Evolutionary conservation across 2,113 vertebrate genomes (phyloP), one percentile per base, ranked within the genome.

Genomic region (Pimephales promelas): DNA sequence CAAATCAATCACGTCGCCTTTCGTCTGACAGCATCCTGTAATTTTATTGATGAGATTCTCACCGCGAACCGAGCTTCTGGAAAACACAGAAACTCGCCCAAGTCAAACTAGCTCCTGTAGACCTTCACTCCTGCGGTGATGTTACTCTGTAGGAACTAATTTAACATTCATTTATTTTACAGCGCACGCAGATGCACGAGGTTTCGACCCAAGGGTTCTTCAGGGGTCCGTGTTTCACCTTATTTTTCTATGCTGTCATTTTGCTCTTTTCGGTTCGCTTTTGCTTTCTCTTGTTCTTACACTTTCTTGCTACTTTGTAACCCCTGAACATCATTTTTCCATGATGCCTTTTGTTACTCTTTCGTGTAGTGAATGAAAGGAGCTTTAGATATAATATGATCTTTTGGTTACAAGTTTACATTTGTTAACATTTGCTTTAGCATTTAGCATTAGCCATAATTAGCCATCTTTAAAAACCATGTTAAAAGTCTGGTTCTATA

Each of bases 21-120:
- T 78, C 36, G 8, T 79, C 56, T 62, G 75, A 77, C 34, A 40
- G 75, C 75, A 59, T 59, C 70, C 24, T 73, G 47, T 74, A 52
- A 74, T 74, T 74, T 74, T 31, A 49, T 74, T 74, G 72, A 74
- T 74, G 72, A 74, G 47, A 5, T 52, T 52, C 72, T 74, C 72
- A 49, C 43, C 9, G 72, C 4, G 72, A 49, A 45, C 49, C 14
- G 72, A 74, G 72, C 72, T 52, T 28, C 24, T 20, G 47, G 47
- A 52, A 74, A 74, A 52, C 70, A 45, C 22, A 16, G 11, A 71
- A 24, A 24, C 70, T 70, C 66, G 6, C 4, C 34, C 10, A 22
- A 70, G 34, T 70, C 22, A 2, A 40, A 40, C 9, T 22, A 0
- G 66, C 20, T 2, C 34, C 6, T 4, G 22, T 45, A 49, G 71